Evolutionary conservation across 2,888 invertebrate species (phyloP).

Genomic region (Lissocephala sabroskyi): DNA sequence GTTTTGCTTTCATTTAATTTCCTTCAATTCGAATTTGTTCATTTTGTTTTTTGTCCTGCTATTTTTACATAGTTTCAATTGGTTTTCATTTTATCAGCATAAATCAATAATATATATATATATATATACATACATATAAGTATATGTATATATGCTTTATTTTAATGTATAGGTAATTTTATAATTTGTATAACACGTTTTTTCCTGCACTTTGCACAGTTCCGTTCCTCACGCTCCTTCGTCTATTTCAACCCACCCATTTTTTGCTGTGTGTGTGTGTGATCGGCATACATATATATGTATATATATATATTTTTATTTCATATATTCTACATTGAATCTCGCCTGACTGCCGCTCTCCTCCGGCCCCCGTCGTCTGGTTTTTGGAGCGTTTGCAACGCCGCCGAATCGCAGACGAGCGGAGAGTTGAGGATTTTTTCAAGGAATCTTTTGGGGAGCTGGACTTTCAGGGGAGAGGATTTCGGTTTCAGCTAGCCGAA

Average conservation of each 20-base stretch:
- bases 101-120: conserved; percentile 30
- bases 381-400: no score
- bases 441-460: no score
- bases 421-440: no score
- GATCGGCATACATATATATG: neutral
- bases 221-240: neutral
- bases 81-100: conserved; percentile 28
- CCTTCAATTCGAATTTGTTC: no score
- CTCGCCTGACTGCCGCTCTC: no score
- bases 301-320: conserved; percentile 8
- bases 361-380: no score
- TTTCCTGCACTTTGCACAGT: conserved; percentile 27
- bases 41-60: neutral
- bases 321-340: conserved; percentile 33
- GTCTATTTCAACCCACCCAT: neutral
- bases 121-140: neutral
- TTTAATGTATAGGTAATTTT: conserved; percentile 17
- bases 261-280: no score
- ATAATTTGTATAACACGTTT: conserved; percentile 32
- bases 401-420: no score
- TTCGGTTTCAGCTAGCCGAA: no score
- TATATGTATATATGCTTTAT: neutral
- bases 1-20: conserved; percentile 18
- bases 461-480: no score
- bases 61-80: conserved; percentile 1